phyloP scores from a whole-genome alignment of 37 sponge, comb jelly and placozoan genomes.

The Halichondria panicea region DNA sequence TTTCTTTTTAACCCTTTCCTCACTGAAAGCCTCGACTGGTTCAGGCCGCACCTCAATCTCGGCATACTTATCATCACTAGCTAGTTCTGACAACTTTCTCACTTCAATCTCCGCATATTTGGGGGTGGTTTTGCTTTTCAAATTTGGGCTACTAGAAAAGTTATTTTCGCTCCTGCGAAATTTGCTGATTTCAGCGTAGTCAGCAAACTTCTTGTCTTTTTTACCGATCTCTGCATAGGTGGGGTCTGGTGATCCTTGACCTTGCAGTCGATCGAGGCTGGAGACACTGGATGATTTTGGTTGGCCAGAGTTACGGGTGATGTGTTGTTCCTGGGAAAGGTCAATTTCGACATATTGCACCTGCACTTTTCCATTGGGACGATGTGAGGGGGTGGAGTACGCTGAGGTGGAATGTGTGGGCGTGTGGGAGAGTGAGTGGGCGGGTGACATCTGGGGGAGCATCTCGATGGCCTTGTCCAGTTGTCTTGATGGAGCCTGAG shows the following conservation, averaged over 20 bases:
- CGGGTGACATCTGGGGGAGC: neutral
- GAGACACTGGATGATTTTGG: neutral
- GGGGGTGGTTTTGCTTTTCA: too few relatives aligned
- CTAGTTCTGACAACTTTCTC: neutral
- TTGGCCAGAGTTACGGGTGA: neutral
- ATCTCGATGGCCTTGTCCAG: constrained; percentile 12
- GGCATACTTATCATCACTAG: neutral
- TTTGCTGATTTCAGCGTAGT: too few relatives aligned
- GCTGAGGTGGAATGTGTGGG: neutral
- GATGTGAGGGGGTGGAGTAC: neutral
- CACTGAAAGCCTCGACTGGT: neutral
- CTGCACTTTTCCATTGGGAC: neutral
- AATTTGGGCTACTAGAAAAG: too few relatives aligned
- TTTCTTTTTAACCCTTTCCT: neutral
- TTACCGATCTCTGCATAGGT: too few relatives aligned
- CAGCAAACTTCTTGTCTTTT: too few relatives aligned
- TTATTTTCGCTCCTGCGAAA: too few relatives aligned
- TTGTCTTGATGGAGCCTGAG: neutral
- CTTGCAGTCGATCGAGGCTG: neutral
- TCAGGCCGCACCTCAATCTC: neutral
- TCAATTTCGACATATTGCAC: constrained; percentile 19
- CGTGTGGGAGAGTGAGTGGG: constrained; percentile 3
- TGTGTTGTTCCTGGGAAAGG: constrained; percentile 1
- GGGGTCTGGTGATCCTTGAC: too few relatives aligned
- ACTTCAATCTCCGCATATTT: too few relatives aligned